Conservation (phyloP, 2,888 invertebrate species). For the Urechis unicinctus region DNA sequence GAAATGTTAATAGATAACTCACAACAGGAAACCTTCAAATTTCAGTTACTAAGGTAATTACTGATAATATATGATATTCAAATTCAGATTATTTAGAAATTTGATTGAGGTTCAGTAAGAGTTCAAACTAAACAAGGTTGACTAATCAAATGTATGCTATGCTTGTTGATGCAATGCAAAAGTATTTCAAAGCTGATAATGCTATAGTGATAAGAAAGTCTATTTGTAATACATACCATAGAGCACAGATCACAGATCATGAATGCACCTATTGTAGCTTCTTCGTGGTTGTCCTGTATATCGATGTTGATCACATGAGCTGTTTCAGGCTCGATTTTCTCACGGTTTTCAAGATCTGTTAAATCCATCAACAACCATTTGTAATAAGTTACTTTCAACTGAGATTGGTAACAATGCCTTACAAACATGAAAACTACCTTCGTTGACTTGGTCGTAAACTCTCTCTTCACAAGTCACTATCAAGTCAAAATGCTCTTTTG, state of each 20-base stretch:
- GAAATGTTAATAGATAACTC: neutral
- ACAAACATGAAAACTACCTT: conserved; percentile 58
- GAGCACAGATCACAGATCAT: conserved; percentile 92
- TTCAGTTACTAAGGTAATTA: no score
- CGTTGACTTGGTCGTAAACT: conserved; percentile 96
- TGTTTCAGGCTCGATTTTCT: conserved; percentile 68
- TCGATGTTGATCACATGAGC: conserved; percentile 97
- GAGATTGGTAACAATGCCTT: neutral
- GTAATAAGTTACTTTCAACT: neutral
- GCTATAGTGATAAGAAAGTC: no score
- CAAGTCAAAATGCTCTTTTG: conserved; percentile 85
- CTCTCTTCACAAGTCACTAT: conserved; percentile 96
- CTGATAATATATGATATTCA: no score
- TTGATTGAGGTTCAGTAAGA: no score
- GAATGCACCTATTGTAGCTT: conserved; percentile 97
- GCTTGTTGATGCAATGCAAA: no score
- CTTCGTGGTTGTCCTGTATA: conserved; percentile 98
- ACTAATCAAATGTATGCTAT: no score
- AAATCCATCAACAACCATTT: neutral
- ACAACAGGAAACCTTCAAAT: no score
- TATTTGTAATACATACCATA: conserved; percentile 68
- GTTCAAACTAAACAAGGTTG: no score
- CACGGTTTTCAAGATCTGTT: conserved; percentile 61
- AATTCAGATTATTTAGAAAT: no score
- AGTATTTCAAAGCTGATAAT: no score